Percentiles rank a stretch among this genome's conserved stretches.
phyloP scores from a whole-genome alignment of 2,113 vertebrate species.

The Polypterus bichir region DNA sequence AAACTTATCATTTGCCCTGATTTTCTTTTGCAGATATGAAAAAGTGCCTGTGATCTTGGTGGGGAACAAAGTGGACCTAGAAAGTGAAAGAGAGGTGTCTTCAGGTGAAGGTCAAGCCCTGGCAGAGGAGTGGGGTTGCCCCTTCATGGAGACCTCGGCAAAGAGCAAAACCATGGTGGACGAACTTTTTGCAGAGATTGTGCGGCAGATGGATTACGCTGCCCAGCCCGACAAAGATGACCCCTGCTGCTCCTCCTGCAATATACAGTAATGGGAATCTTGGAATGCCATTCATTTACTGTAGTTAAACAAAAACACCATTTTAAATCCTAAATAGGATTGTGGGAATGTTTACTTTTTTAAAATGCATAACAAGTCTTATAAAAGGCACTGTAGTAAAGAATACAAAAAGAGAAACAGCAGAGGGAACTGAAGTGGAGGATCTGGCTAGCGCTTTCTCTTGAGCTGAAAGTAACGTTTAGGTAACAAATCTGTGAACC shows the following conservation, averaged over 20 bases:
- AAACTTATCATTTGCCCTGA: constrained; percentile 13
- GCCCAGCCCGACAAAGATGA: constrained; percentile 96
- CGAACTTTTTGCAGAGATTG: constrained; percentile 96
- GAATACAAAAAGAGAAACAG: constrained; percentile 26
- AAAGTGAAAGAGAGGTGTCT: constrained; percentile 90
- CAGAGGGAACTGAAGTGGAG: constrained; percentile 30
- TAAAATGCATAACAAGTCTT: constrained; percentile 34
- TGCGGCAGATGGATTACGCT: constrained; percentile 98
- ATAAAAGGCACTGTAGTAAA: constrained; percentile 22
- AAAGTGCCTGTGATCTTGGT: constrained; percentile 97
- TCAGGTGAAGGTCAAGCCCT: constrained; percentile 82
- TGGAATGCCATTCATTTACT: no score
- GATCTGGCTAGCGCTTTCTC: neutral
- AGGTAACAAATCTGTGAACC: neutral
- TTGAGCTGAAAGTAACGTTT: neutral
- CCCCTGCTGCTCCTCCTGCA: constrained; percentile 95
- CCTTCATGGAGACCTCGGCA: constrained; percentile 98
- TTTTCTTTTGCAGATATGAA: constrained; percentile 67
- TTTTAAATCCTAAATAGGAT: no score
- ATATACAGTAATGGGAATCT: constrained; percentile 79
- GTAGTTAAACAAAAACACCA: no score
- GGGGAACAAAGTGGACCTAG: constrained; percentile 97
- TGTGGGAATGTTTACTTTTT: constrained; percentile 17
- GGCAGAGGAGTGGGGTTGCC: constrained; percentile 97
- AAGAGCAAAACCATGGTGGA: constrained; percentile 99